Percentiles rank a stretch among this genome's conserved stretches.
Conservation (phyloP, 2,113 vertebrate genomes). For the Sinocyclocheilus anophthalmus region DNA sequence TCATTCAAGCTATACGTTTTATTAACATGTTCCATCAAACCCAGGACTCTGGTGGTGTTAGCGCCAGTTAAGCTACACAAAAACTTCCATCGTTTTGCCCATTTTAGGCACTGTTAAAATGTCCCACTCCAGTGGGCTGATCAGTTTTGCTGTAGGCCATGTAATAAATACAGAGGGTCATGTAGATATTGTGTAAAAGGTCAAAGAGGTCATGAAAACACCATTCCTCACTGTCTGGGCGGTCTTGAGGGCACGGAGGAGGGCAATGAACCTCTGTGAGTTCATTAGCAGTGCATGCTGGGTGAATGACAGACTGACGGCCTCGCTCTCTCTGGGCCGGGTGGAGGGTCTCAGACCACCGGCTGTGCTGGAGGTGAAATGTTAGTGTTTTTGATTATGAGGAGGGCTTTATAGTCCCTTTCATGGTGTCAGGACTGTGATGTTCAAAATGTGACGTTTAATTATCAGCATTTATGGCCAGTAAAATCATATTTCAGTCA, state of each 20-base stretch:
- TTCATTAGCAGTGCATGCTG: constrained; percentile 62
- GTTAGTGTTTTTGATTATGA: constrained; percentile 43
- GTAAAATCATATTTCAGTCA: background rate
- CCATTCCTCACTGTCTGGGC: constrained; percentile 50
- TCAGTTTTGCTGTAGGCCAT: background rate
- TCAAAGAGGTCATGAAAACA: constrained; percentile 60
- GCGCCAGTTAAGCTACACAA: background rate
- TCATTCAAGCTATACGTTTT: background rate
- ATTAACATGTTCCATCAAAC: background rate
- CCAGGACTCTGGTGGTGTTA: background rate
- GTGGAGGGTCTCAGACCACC: constrained; percentile 33
- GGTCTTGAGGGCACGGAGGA: constrained; percentile 44
- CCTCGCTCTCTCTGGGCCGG: constrained; percentile 38
- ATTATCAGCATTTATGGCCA: background rate
- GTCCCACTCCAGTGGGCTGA: background rate
- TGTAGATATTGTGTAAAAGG: constrained; percentile 33
- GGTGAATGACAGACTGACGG: constrained; percentile 60
- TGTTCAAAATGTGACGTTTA: background rate
- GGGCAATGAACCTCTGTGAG: constrained; percentile 57
- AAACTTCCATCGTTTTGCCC: background rate
- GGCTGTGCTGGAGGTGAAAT: constrained; percentile 31
- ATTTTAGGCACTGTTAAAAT: background rate
- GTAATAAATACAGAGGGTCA: constrained; percentile 48
- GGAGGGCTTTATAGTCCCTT: constrained; percentile 8
- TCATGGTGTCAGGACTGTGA: background rate